These are phyloP conservation scores for Babylonia areolata DNA, from an alignment of 1,140 invertebrate genomes.

Conservation along the genomic window DNA sequence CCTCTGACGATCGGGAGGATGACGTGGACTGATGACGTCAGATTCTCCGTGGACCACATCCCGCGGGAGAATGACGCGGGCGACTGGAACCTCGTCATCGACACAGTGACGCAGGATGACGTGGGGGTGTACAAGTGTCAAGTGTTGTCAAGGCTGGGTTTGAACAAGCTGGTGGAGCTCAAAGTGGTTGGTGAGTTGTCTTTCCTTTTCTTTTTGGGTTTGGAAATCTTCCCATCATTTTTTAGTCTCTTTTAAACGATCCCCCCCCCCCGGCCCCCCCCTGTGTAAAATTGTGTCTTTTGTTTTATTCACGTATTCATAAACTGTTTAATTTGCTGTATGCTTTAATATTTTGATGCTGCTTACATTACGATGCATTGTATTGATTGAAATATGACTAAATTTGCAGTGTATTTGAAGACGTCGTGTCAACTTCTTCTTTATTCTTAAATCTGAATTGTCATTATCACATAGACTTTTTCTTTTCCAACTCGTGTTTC, in stretches of 20 bases:
- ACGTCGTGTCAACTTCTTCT: too few relatives aligned
- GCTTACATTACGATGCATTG: too few relatives aligned
- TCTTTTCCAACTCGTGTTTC: too few relatives aligned
- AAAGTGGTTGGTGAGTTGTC: constrained; percentile 49
- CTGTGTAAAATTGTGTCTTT: too few relatives aligned
- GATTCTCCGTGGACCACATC: constrained; percentile 60
- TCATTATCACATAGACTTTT: too few relatives aligned
- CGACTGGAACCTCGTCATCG: constrained; percentile 50
- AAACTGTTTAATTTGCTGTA: too few relatives aligned
- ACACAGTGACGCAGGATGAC: constrained; percentile 33
- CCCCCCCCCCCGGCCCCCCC: too few relatives aligned
- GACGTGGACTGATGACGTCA: constrained; percentile 48
- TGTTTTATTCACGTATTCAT: too few relatives aligned
- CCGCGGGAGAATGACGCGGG: constrained; percentile 29
- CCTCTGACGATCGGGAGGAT: constrained; percentile 54
- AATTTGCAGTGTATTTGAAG: too few relatives aligned
- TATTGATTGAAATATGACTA: too few relatives aligned
- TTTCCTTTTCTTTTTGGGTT: not conserved
- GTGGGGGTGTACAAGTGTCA: constrained; percentile 51
- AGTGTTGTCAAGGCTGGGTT: constrained; percentile 36
- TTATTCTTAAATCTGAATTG: too few relatives aligned
- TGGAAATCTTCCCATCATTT: not conserved
- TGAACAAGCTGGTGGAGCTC: constrained; percentile 41
- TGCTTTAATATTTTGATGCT: too few relatives aligned
- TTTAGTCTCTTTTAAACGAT: not conserved